Percentiles rank a stretch among this genome's conserved stretches.
These are phyloP conservation scores for Phasia obesa DNA, from an alignment of 2,888 invertebrate species.

Conservation along the genomic window DNA sequence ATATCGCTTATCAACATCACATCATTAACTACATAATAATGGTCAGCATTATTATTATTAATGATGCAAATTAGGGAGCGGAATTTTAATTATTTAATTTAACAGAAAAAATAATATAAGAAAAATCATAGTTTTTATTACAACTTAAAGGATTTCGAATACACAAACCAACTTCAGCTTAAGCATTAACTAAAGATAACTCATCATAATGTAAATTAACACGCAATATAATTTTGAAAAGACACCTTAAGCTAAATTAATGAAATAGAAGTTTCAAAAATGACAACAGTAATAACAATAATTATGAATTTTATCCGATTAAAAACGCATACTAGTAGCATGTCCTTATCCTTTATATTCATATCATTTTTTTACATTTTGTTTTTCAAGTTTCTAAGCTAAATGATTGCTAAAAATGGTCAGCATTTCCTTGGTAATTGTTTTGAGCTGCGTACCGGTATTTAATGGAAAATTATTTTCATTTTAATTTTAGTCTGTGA, in stretches of 20 bases:
- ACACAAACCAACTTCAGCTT: conserved; percentile 2
- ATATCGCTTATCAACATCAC: conserved; percentile 69
- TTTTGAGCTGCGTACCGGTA: conserved; percentile 46
- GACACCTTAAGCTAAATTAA: background rate
- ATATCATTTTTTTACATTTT: background rate
- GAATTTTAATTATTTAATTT: conserved; percentile 82
- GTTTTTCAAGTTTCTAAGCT: background rate
- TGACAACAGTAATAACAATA: conserved; percentile 81
- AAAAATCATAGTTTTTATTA: conserved; percentile 65
- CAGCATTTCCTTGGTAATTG: conserved; percentile 45
- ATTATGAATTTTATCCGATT: conserved; percentile 83
- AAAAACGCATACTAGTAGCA: conserved; percentile 73
- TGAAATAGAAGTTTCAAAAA: background rate
- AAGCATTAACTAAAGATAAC: conserved; percentile 74
- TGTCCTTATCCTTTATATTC: background rate
- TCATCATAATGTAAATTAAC: conserved; percentile 80
- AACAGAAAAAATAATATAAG: conserved; percentile 61
- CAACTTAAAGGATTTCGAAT: conserved; percentile 18
- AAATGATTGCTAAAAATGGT: conserved; percentile 26
- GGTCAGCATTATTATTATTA: conserved; percentile 74
- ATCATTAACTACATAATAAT: conserved; percentile 28
- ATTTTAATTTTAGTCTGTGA: background rate
- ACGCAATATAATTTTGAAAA: conserved; percentile 75
- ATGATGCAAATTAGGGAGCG: conserved; percentile 81
- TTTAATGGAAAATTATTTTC: conserved; percentile 54